phyloP scores from a whole-genome alignment of 1,140 invertebrate genomes.

The Hestina assimilis region DNA sequence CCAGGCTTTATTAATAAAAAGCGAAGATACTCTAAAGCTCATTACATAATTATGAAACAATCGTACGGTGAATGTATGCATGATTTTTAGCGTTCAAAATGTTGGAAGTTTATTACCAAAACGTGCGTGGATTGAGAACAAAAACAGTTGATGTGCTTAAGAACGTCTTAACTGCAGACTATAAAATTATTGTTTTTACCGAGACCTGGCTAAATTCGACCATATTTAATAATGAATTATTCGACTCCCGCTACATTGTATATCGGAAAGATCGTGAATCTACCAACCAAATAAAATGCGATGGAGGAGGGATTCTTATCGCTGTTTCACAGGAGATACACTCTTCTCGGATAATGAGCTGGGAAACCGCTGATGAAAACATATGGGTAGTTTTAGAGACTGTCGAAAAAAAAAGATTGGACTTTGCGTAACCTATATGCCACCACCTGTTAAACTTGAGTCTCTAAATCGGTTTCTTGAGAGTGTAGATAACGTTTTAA shows the following conservation, averaged over 20 bases:
- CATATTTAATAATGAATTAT: neutral
- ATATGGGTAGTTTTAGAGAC: too few species aligned
- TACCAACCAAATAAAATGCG: too few species aligned
- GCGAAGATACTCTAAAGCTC: neutral
- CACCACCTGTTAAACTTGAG: too few species aligned
- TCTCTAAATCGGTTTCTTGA: too few species aligned
- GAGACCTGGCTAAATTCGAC: slow-evolving; percentile 12
- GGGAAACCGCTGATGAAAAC: too few species aligned
- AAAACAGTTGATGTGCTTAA: slow-evolving; percentile 8
- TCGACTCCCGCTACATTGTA: neutral
- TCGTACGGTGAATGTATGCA: neutral
- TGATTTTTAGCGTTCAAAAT: neutral
- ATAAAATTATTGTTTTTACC: slow-evolving; percentile 8
- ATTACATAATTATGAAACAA: neutral
- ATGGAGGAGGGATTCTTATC: too few species aligned
- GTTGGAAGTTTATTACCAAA: slow-evolving; percentile 11
- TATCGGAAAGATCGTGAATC: slow-evolving; percentile 8
- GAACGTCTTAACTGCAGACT: slow-evolving; percentile 5
- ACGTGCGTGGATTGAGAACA: slow-evolving; percentile 10
- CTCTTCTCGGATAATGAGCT: too few species aligned
- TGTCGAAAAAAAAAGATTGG: too few species aligned
- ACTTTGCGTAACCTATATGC: too few species aligned
- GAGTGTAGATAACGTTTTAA: too few species aligned
- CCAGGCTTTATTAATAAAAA: neutral
- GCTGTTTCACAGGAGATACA: too few species aligned